Evolutionary conservation across 2,113 vertebrate species (phyloP), one percentile per base, ranked within the genome.

Genomic region (Pseudorectes ferrugineus): DNA sequence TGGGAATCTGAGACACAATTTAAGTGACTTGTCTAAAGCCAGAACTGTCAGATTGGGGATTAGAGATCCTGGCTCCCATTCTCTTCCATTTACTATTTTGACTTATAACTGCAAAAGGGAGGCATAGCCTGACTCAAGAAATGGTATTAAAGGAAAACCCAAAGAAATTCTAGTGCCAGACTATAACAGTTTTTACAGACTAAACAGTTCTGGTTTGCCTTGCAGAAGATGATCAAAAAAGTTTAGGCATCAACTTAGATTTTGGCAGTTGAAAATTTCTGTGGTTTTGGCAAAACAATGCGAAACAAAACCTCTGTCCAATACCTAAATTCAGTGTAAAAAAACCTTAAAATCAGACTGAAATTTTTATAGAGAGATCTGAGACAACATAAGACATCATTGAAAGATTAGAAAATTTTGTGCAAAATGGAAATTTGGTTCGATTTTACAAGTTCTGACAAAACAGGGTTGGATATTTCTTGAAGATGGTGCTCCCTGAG

Each of bases 221-320:
- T 31, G 13, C 42, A 54, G 42, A 85, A 71, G 13, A 48, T 4
- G 0, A 74, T 18, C 0, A 26, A 63, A 80, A 58, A 15, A 12
- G 4, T 31, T 57, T 6, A 78, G 55, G 3, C 6, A 57, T 14
- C 21, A 62, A 21, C 22, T 55, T 43, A 36, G 5, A 61, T 52
- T 54, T 48, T 25, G 25, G 9, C 14, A 43, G 18, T 4, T 6
- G 4, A 40, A 38, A n/a, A 11, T 4, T 21, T 42, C 7, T 14
- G 5, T 6, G 5, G 0, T 18, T 33, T 76, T 42, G n/a, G 3
- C 6, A 36, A 45, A 85, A 21, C 4, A 1, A 2, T 31, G 0
- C n/a, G 68, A 57, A 59, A 4, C 1, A n/a, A 35, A 45, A 11
- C 7, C 15, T 61, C 12, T 46, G 8, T 26, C 33, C 59, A 57